Conservation (phyloP, 1,140 invertebrate species). For the Megalonaias nervosa region DNA sequence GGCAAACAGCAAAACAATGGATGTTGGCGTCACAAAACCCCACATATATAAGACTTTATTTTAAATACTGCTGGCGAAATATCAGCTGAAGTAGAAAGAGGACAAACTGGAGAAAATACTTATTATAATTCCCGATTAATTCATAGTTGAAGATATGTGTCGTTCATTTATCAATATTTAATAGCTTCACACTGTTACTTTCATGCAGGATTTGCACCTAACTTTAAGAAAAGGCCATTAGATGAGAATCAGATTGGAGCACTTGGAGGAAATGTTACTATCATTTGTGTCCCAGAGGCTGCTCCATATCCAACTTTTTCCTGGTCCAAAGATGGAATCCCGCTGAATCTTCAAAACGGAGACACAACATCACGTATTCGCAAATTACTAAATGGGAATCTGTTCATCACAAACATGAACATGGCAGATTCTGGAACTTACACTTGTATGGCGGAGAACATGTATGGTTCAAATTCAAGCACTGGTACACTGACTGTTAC, state of each 20-base stretch:
- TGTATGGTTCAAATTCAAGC: slow-evolving; percentile 42
- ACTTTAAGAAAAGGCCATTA: slow-evolving; percentile 91
- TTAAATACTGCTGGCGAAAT: neutral
- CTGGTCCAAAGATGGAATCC: slow-evolving; percentile 82
- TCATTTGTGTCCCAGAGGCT: slow-evolving; percentile 94
- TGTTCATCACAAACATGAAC: slow-evolving; percentile 45
- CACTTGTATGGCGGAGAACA: slow-evolving; percentile 59
- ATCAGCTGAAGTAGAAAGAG: neutral
- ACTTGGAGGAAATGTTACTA: slow-evolving; percentile 91
- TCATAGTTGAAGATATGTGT: neutral
- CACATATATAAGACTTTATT: neutral
- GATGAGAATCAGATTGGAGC: slow-evolving; percentile 91
- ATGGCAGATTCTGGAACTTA: slow-evolving; percentile 53
- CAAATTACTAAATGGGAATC: slow-evolving; percentile 51
- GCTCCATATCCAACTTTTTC: slow-evolving; percentile 82
- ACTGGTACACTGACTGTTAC: slow-evolving; percentile 41
- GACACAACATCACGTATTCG: slow-evolving; percentile 26
- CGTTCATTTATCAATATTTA: neutral
- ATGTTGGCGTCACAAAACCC: neutral
- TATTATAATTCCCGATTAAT: no score
- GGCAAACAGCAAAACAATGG: neutral
- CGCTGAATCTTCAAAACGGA: slow-evolving; percentile 61
- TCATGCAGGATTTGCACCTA: slow-evolving; percentile 84
- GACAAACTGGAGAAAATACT: neutral
- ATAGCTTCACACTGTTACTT: neutral